phyloP scores from a whole-genome alignment of 2,113 vertebrate species.

The mouse (Mus musculus) region DNA sequence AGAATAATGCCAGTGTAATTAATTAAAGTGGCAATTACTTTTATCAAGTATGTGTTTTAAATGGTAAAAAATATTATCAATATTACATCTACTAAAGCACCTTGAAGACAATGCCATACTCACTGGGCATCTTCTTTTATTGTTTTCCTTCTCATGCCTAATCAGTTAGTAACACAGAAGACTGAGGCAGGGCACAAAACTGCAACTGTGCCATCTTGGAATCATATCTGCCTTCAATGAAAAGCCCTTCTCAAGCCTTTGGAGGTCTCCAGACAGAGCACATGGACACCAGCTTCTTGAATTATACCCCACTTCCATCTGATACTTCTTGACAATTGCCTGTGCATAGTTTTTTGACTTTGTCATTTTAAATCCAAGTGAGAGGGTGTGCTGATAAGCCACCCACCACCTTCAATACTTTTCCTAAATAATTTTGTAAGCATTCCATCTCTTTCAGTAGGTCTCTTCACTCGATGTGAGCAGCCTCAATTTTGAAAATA shows the following conservation, averaged over 20 bases:
- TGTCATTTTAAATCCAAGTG: neutral
- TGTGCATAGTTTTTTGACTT: neutral
- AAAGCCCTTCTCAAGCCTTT: neutral
- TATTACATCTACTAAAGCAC: neutral
- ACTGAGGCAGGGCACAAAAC: neutral
- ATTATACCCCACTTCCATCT: neutral
- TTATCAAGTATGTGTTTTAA: neutral
- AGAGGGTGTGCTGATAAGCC: neutral
- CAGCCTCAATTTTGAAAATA: neutral
- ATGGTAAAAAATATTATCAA: neutral
- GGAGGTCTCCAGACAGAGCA: neutral
- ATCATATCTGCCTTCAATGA: neutral
- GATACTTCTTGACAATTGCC: neutral
- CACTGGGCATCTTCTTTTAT: neutral
- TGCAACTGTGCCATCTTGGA: neutral
- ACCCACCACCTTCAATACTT: neutral
- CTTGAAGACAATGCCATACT: neutral
- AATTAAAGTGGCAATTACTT: neutral
- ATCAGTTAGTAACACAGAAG: neutral
- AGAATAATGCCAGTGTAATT: neutral
- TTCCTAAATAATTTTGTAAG: neutral
- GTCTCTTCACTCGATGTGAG: neutral
- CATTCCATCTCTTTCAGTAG: neutral
- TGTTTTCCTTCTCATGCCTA: neutral
- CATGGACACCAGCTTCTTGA: neutral